phyloP scores from a whole-genome alignment of 2,888 invertebrate genomes.

The Eristalis arbustorum region DNA sequence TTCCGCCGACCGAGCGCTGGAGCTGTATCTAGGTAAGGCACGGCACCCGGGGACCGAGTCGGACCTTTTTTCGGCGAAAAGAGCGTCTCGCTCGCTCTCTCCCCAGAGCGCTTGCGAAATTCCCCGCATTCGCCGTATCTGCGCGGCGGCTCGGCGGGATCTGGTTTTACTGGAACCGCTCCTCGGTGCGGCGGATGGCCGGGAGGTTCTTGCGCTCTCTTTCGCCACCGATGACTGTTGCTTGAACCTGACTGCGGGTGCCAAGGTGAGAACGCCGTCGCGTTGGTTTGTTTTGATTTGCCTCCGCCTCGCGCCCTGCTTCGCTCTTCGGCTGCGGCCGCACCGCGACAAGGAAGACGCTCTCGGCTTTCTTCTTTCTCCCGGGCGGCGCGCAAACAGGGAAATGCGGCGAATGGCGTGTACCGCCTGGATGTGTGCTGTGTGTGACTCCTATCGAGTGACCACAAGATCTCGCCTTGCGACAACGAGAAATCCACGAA shows the following conservation, averaged over 20 bases:
- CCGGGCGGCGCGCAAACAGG: slow-evolving; percentile 8
- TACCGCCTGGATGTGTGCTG: slow-evolving; percentile 32
- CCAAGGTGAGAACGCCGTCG: slow-evolving; percentile 47
- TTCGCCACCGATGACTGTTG: slow-evolving; percentile 39
- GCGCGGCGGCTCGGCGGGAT: slow-evolving; percentile 21
- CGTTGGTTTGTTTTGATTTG: slow-evolving; percentile 40
- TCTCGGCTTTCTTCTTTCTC: slow-evolving; percentile 36
- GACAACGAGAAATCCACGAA: slow-evolving; percentile 46
- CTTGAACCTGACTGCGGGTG: slow-evolving; percentile 35
- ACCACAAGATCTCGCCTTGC: slow-evolving; percentile 46
- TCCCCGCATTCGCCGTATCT: slow-evolving; percentile 27
- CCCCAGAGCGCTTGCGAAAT: slow-evolving; percentile 36
- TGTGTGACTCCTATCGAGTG: slow-evolving; percentile 37
- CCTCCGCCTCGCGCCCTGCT: slow-evolving; percentile 19
- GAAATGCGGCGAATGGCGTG: slow-evolving; percentile 27
- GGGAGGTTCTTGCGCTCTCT: slow-evolving; percentile 37
- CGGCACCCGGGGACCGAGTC: background rate
- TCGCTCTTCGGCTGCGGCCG: slow-evolving; percentile 46
- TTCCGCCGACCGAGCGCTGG: background rate
- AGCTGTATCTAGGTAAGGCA: slow-evolving; percentile 1
- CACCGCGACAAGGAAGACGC: slow-evolving; percentile 31
- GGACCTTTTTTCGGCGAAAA: background rate
- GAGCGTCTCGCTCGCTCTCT: slow-evolving; percentile 9
- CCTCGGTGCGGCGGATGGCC: background rate
- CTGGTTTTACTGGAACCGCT: slow-evolving; percentile 57